These are phyloP conservation scores for Acleris literana DNA, from an alignment of 2,888 invertebrate species.

Conservation along the genomic window DNA sequence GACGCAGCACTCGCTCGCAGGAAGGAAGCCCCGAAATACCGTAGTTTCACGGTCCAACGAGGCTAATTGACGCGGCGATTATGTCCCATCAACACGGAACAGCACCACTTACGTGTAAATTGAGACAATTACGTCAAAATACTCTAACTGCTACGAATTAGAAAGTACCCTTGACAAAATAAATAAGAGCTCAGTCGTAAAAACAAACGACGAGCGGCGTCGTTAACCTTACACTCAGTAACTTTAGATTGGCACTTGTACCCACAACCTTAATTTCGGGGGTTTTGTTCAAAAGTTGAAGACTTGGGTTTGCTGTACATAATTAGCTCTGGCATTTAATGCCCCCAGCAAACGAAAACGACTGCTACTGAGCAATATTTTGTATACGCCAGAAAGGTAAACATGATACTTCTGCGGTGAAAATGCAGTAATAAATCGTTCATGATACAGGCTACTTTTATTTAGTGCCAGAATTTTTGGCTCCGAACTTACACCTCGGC, in stretches of 20 bases:
- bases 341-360: neutral
- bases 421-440: neutral
- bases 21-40: constrained; percentile 27
- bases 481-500: constrained; percentile 17
- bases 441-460: neutral
- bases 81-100: constrained; percentile 9
- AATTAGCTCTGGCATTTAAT: constrained; percentile 12
- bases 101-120: constrained; percentile 17
- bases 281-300: constrained; percentile 21
- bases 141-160: constrained; percentile 16
- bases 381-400: neutral
- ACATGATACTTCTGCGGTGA: neutral
- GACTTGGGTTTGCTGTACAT: constrained; percentile 10
- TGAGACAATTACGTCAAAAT: constrained; percentile 29
- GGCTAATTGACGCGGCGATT: constrained; percentile 20
- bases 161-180: constrained; percentile 33
- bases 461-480: constrained; percentile 14
- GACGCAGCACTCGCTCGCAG: neutral
- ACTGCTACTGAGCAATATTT: no score
- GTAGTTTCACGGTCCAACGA: constrained; percentile 7
- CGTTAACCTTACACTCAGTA: constrained; percentile 34
- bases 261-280: constrained; percentile 22
- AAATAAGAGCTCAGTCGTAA: constrained; percentile 36
- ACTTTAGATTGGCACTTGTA: constrained; percentile 31
- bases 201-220: constrained; percentile 39